These are phyloP conservation scores for Cylas formicarius DNA, from an alignment of 1,140 invertebrate species.

Conservation along the genomic window DNA sequence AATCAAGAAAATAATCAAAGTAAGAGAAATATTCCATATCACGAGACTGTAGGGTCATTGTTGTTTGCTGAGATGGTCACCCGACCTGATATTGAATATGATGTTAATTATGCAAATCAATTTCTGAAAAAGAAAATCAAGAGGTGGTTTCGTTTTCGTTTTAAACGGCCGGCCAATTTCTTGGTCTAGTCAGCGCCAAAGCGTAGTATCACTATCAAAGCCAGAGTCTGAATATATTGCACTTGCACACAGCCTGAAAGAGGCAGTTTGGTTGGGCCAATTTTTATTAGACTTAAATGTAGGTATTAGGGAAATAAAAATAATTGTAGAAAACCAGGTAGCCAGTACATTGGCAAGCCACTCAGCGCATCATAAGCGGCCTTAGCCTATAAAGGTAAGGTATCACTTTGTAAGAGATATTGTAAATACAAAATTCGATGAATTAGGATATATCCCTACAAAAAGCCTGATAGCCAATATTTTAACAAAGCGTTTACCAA, in stretches of 20 bases:
- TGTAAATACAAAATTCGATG: constrained; percentile 16
- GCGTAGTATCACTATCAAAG: constrained; percentile 31
- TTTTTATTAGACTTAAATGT: constrained; percentile 28
- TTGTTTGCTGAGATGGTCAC: constrained; percentile 36
- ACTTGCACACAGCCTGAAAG: constrained; percentile 29
- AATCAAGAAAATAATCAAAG: constrained; percentile 5
- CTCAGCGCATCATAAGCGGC: constrained; percentile 27
- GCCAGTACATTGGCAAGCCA: constrained; percentile 1
- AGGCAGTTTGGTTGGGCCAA: constrained; percentile 30
- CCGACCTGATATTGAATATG: constrained; percentile 42
- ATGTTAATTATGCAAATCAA: constrained; percentile 33
- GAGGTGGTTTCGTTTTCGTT: constrained; percentile 36
- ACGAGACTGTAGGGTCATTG: constrained; percentile 38
- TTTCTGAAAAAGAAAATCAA: constrained; percentile 33
- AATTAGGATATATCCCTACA: constrained; percentile 4
- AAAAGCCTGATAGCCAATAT: constrained; percentile 14
- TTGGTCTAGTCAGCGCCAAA: constrained; percentile 40
- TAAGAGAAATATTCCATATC: constrained; percentile 24
- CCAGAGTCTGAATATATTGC: constrained; percentile 42
- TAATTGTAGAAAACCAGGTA: constrained; percentile 8
- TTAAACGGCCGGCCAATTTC: constrained; percentile 30
- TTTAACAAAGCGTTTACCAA: constrained; percentile 14
- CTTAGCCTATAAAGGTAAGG: constrained; percentile 33
- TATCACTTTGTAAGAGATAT: constrained; percentile 28
- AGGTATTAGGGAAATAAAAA: neutral